Evolutionary conservation across 2,888 invertebrate genomes (phyloP).

Genomic region (Tiliacea aurago): DNA sequence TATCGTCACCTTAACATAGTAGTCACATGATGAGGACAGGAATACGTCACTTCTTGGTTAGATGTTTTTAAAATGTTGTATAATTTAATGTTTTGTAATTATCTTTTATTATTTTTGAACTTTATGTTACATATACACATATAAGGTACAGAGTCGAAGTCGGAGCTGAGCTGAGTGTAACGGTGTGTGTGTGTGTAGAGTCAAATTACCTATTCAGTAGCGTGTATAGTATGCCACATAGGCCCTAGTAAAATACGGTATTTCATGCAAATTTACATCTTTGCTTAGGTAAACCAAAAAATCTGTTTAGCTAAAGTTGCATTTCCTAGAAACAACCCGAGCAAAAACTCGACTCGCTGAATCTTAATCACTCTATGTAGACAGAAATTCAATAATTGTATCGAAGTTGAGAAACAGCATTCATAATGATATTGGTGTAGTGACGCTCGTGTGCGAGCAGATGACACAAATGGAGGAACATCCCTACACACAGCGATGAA

Average conservation of each 20-base stretch:
- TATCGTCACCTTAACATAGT: too few species aligned
- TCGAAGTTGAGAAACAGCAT: slow-evolving; percentile 27
- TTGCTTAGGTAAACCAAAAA: neutral
- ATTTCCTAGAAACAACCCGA: neutral
- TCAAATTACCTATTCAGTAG: neutral
- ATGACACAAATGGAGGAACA: slow-evolving; percentile 73
- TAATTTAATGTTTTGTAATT: too few species aligned
- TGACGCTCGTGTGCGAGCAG: slow-evolving; percentile 61
- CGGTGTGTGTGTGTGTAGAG: neutral
- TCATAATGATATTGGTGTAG: slow-evolving; percentile 45
- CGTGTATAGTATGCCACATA: too few species aligned
- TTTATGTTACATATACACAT: too few species aligned
- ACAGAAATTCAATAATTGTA: slow-evolving; percentile 9
- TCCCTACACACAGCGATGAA: slow-evolving; percentile 74
- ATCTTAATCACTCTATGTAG: neutral
- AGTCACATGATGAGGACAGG: neutral
- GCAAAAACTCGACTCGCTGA: neutral
- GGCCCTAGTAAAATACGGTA: neutral
- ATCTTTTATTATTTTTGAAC: too few species aligned
- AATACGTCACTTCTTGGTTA: neutral
- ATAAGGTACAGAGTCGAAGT: too few species aligned
- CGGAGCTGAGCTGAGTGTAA: too few species aligned
- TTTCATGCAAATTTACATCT: neutral
- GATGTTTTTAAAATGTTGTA: neutral
- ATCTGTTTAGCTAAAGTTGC: neutral